Evolutionary conservation across 2,113 vertebrate genomes (phyloP), one percentile per base, ranked within the genome.

Genomic region (Poeciliopsis prolifica): DNA sequence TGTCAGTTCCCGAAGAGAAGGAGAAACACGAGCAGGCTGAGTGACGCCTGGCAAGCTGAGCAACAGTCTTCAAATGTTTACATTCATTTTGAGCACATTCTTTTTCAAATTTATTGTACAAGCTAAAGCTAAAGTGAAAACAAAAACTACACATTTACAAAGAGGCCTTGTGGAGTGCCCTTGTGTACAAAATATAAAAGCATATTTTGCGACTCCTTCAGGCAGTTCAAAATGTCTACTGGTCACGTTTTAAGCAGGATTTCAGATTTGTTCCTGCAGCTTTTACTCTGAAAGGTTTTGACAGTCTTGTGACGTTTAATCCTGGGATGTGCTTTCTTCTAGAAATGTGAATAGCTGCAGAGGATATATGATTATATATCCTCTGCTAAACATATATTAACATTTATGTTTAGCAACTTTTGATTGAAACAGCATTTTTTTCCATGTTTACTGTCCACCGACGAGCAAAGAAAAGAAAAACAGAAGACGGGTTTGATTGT

Each of bases 1-100:
- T 94, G 93, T 86, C 93, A 63, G 93, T 94, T 82, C 93, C 93
- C 1, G 93, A 94, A 80, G 92, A 94, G 67, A 90, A 48, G 77
- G 87, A 68, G 65, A 68, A 62, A 48, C 66, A 63, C 0, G 78
- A 82, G 74, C 77, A 78, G 14, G 58, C 79, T 0, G 83, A 93
- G 26, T 92, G 72, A 89, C 4, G 0, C 19, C 54, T 9, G 72
- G 37, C 22, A 66, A 66, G 48, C 37, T 78, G 68, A 75, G 64
- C 60, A 58, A 72, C 54, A 64, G 76, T 75, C 51, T 54, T 61
- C 15, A 66, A 22, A 68, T 85, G 85, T 91, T 88, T 87, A 88
- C 84, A 79, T 74, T 77, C 13, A 69, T 79, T 79, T 63, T 37
- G 51, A 51, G 70, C 44, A 35, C 31, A 65, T 58, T 48, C 26